Evolutionary conservation across 2,113 vertebrate genomes (phyloP).

Genomic region (Amia ocellicauda): DNA sequence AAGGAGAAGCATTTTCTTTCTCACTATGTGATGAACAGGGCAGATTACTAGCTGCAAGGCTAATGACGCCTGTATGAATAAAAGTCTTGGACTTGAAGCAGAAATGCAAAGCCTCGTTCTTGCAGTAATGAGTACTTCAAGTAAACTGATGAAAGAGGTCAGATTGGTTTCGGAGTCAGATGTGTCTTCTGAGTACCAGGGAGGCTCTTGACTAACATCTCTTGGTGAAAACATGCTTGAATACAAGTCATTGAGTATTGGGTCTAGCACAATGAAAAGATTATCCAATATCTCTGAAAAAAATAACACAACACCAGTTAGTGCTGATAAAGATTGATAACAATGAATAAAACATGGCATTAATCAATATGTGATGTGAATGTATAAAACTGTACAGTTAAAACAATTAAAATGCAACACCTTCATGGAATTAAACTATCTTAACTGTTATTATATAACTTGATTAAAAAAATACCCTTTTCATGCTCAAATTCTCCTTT

Average conservation of each 20-base stretch:
- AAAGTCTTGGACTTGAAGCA: conserved; percentile 59
- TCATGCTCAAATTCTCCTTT: conserved; percentile 46
- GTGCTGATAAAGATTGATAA: not conserved
- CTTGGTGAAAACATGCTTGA: conserved; percentile 47
- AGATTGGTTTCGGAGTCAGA: conserved; percentile 43
- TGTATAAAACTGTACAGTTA: not conserved
- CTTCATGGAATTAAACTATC: conserved; percentile 3
- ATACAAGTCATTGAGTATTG: conserved; percentile 61
- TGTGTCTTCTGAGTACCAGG: conserved; percentile 10
- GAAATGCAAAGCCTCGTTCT: conserved; percentile 39
- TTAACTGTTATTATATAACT: not conserved
- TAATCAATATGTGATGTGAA: not conserved
- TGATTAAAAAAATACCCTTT: conserved; percentile 51
- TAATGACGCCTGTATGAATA: conserved; percentile 52
- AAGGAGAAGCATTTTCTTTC: conserved; percentile 69
- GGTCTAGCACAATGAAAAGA: conserved; percentile 66
- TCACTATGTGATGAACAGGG: conserved; percentile 63
- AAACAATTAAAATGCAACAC: not conserved
- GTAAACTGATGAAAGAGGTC: conserved; percentile 68
- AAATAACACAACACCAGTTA: conserved; percentile 16
- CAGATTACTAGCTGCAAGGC: conserved; percentile 52
- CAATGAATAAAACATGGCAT: not conserved
- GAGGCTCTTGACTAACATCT: conserved; percentile 26
- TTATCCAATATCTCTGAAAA: conserved; percentile 60
- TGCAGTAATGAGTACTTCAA: conserved; percentile 73